Conservation (phyloP, 2,888 invertebrate genomes). For the Monoplex corrugatus region DNA sequence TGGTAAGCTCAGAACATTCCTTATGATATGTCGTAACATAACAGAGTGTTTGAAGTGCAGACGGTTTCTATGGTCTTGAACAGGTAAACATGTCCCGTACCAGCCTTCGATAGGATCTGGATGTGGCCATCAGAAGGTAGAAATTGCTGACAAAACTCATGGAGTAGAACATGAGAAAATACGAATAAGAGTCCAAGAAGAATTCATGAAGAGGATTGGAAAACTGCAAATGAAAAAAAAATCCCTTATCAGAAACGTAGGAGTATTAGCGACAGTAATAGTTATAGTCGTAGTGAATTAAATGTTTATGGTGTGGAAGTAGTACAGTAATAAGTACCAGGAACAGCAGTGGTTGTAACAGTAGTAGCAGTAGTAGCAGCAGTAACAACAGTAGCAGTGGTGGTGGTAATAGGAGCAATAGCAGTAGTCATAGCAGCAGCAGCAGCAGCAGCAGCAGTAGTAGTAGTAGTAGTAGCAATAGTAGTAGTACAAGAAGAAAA, state of each 20-base stretch:
- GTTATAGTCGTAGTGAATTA: not conserved
- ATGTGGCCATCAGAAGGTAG: not conserved
- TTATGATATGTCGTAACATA: too few species aligned
- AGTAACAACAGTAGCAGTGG: too few species aligned
- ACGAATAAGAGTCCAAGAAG: not conserved
- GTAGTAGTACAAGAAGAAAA: slow-evolving; percentile 23
- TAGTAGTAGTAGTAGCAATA: not conserved
- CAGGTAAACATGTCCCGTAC: not conserved
- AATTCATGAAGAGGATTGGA: too few species aligned
- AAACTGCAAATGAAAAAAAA: too few species aligned
- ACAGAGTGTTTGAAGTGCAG: too few species aligned
- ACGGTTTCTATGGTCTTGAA: too few species aligned
- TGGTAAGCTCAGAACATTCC: too few species aligned
- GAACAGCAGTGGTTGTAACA: not conserved
- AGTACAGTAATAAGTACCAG: not conserved
- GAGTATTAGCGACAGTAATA: not conserved
- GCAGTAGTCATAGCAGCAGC: too few species aligned
- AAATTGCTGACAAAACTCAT: slow-evolving; percentile 4
- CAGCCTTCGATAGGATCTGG: slow-evolving; percentile 27
- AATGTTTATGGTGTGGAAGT: too few species aligned
- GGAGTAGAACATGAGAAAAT: not conserved
- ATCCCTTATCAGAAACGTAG: too few species aligned
- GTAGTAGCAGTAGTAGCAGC: slow-evolving; percentile 1
- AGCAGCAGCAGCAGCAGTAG: not conserved
- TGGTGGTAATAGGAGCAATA: not conserved